Conservation (phyloP, 23 tunicate genomes). For the Oikopleura albicans region DNA sequence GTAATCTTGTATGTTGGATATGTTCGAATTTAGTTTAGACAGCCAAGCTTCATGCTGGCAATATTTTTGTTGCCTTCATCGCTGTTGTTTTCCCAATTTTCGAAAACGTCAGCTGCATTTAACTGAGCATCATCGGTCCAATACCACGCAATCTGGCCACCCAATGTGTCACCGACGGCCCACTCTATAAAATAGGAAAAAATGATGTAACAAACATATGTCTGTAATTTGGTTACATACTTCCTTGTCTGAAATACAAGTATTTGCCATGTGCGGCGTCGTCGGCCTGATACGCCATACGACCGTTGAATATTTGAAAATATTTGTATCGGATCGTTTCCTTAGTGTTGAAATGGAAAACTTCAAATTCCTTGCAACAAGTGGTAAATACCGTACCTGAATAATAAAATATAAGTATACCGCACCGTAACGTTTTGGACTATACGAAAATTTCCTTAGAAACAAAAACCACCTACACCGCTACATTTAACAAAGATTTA, state of each 20-base stretch:
- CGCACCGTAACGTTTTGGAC: too few relatives aligned
- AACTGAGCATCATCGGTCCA: conserved; percentile 5
- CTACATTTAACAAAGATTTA: neutral
- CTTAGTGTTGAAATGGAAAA: neutral
- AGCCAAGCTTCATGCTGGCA: too few relatives aligned
- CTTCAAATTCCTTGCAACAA: neutral
- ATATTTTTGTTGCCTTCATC: too few relatives aligned
- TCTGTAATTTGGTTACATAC: neutral
- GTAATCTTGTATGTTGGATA: too few relatives aligned
- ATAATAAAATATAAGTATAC: too few relatives aligned
- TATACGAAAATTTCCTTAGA: neutral
- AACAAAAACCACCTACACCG: neutral
- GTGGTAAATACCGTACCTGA: neutral
- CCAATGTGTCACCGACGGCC: neutral
- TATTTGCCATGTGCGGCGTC: neutral
- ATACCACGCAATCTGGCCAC: conserved; percentile 3
- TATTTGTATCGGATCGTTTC: neutral
- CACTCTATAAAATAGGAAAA: neutral
- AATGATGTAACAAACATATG: neutral
- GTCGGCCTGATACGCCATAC: neutral
- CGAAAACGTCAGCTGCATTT: neutral
- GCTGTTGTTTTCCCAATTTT: neutral
- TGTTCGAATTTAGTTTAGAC: too few relatives aligned
- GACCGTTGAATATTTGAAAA: neutral
- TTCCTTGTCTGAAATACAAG: conserved; percentile 8